phyloP scores from a whole-genome alignment of 2,888 invertebrate species.

The Mythimna albipuncta region DNA sequence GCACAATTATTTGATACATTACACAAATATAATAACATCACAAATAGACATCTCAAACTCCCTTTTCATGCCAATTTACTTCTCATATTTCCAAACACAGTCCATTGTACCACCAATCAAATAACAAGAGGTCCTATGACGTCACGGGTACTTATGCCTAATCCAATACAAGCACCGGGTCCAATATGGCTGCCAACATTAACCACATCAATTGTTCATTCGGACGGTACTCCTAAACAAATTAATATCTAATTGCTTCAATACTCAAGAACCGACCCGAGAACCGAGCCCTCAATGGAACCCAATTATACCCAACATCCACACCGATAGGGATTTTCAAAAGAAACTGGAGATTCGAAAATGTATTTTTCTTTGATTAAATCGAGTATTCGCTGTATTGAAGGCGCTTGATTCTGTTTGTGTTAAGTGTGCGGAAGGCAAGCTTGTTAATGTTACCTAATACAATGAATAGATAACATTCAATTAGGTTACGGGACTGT shows the following conservation, averaged over 20 bases:
- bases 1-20: background rate
- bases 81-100: constrained; percentile 21
- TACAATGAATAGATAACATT: constrained; percentile 26
- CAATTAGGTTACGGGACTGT: constrained; percentile 26
- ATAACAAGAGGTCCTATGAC: constrained; percentile 38
- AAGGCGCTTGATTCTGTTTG: constrained; percentile 39
- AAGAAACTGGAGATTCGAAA: constrained; percentile 54
- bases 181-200: constrained; percentile 57
- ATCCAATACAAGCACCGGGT: constrained; percentile 53
- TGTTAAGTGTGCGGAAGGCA: constrained; percentile 34
- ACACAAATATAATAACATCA: background rate
- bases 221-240: constrained; percentile 72
- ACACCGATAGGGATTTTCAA: constrained; percentile 51
- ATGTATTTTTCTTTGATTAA: constrained; percentile 71
- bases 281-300: constrained; percentile 56
- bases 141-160: constrained; percentile 45
- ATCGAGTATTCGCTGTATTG: constrained; percentile 56
- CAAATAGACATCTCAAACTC: background rate
- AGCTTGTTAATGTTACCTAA: constrained; percentile 26
- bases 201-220: constrained; percentile 76
- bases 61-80: constrained; percentile 13
- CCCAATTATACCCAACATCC: constrained; percentile 68
- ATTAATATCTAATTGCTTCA: constrained; percentile 77
- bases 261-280: constrained; percentile 52
- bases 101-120: constrained; percentile 36